Base-by-base conservation (phyloP, 2,113 vertebrate genomes). In the Eurypyga helias region DNA sequence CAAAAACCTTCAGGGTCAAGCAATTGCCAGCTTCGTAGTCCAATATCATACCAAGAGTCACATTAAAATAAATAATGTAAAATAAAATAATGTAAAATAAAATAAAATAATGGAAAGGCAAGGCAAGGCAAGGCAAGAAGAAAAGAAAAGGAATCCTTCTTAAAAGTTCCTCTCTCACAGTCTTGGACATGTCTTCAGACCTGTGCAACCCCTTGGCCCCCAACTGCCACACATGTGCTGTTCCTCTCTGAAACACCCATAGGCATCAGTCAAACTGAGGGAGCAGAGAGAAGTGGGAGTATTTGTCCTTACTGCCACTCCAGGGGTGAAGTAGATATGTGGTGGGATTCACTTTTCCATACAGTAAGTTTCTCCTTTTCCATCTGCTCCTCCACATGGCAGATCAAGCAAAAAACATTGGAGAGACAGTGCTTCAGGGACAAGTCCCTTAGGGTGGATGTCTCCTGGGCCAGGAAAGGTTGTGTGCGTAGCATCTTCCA, bases 381-480 rank as follows among this genome's bases (percentile, higher is more conserved):
- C 7, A 8, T 66, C 65, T 90, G 2, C 7, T 62, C 10, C 11
- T 73, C 5, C 8, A 9, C 33, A 62, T 91, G 33, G 8, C 83
- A 73, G 23, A 62, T n/a, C 25, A 70, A 80, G 9, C 7, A n/a
- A 43, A 51, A 77, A 58, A 0, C 5, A 34, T 24, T 43, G 33
- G 21, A 84, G 7, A 79, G 16, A 52, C 8, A 46, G 13, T 34
- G 11, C 11, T 81, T 71, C 71, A 60, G 58, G 57, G 45, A 54
- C 49, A 31, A 1, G 0, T 38, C 20, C 54, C 25, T 41, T 11
- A 51, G 16, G 12, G 11, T 24, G 0, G 0, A 0, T 58, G 19
- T 2, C 23, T 60, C 20, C 46, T 55, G 31, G 10, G 26, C 60
- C 36, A 82, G 31, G 48, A 73, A 70, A 71, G 4, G 11, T 71